A percentile compares a stretch with the other conserved stretches of the same genome.
Evolutionary conservation across 2,888 invertebrate species (phyloP).

Genomic region (Cephus nigrinus): DNA sequence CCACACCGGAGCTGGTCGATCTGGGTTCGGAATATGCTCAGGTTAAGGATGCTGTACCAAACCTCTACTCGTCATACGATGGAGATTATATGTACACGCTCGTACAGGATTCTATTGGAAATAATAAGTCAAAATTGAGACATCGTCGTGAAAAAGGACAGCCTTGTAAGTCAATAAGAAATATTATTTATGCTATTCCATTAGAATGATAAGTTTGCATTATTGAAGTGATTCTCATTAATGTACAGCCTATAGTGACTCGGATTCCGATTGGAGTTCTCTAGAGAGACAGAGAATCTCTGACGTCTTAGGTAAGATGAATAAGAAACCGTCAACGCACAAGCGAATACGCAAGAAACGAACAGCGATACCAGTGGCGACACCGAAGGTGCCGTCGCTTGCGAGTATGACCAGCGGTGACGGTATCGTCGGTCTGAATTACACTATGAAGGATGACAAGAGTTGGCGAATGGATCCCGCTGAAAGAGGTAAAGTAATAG

Average conservation of each 20-base stretch:
- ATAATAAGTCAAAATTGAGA: conserved; percentile 71
- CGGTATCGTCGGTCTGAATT: conserved; percentile 60
- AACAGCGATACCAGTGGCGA: conserved; percentile 86
- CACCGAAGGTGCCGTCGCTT: conserved; percentile 82
- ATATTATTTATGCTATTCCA: conserved; percentile 5
- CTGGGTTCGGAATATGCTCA: conserved; percentile 81
- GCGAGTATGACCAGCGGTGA: conserved; percentile 67
- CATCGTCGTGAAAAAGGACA: conserved; percentile 75
- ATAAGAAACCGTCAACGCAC: conserved; percentile 76
- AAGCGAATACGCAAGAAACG: conserved; percentile 80
- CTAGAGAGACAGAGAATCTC: conserved; percentile 73
- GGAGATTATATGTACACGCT: conserved; percentile 76
- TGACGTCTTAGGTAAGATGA: conserved; percentile 75
- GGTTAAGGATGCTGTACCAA: conserved; percentile 72
- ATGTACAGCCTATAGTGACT: conserved; percentile 82
- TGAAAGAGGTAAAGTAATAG: conserved; percentile 58
- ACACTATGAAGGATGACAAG: conserved; percentile 63
- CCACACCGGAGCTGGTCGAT: conserved; percentile 81
- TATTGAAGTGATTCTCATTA: conserved; percentile 12
- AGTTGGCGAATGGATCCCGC: conserved; percentile 60
- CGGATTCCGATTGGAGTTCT: conserved; percentile 90
- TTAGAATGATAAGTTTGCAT: background rate
- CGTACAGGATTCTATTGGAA: conserved; percentile 74
- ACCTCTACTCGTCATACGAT: conserved; percentile 69
- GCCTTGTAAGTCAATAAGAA: conserved; percentile 68